These are phyloP conservation scores for Harpalus rufipes DNA, from an alignment of 2,888 invertebrate genomes.

Conservation along the genomic window DNA sequence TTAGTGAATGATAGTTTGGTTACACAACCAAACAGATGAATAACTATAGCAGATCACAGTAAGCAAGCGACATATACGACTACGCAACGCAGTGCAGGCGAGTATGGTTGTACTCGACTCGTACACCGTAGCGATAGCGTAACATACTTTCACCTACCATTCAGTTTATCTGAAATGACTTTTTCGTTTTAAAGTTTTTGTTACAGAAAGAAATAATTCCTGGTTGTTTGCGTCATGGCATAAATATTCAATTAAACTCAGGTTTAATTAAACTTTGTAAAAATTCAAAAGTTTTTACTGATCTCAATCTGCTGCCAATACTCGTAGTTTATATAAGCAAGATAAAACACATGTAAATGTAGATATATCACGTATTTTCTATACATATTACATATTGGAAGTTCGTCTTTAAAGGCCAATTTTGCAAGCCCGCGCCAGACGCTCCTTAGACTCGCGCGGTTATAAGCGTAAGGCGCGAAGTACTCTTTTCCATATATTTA, in stretches of 20 bases:
- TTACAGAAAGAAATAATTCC: conserved; percentile 28
- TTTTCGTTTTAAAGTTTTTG: conserved; percentile 40
- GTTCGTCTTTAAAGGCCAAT: too few species aligned
- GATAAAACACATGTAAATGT: neutral
- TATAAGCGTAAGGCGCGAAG: too few species aligned
- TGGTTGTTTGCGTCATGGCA: conserved; percentile 32
- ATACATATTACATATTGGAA: too few species aligned
- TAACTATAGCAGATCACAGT: conserved; percentile 53
- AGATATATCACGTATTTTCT: neutral
- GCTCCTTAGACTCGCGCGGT: too few species aligned
- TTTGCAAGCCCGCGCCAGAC: too few species aligned
- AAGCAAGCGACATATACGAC: neutral
- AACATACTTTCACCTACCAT: conserved; percentile 65
- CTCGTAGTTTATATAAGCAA: neutral
- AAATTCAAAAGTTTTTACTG: neutral
- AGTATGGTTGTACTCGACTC: conserved; percentile 7
- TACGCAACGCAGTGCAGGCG: neutral
- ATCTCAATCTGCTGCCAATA: neutral
- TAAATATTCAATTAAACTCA: conserved; percentile 28
- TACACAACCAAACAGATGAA: conserved; percentile 53
- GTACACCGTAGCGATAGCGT: conserved; percentile 20
- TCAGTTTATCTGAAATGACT: conserved; percentile 61
- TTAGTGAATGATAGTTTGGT: conserved; percentile 39
- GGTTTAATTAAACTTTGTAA: neutral
- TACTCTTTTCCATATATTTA: too few species aligned